Conservation (phyloP, 2,113 vertebrate genomes). For the Ochotona curzoniae region DNA sequence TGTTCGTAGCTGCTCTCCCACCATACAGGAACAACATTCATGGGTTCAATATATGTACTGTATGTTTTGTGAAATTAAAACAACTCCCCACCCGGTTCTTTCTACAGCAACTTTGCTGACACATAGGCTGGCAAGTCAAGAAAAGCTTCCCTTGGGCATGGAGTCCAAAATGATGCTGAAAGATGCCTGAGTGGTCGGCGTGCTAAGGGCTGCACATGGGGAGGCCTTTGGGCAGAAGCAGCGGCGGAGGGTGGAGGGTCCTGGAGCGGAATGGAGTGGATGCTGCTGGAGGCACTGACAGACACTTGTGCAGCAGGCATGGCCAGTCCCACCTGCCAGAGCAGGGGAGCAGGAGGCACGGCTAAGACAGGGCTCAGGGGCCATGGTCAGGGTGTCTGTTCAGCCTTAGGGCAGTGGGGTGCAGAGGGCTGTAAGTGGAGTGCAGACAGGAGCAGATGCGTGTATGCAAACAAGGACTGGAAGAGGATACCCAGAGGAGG, state of each 20-base stretch:
- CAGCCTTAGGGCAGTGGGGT: neutral
- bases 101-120: conserved; percentile 27
- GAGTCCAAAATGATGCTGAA: neutral
- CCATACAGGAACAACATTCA: neutral
- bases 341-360: neutral
- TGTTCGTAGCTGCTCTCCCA: neutral
- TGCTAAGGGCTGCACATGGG: neutral
- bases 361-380: neutral
- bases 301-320: neutral
- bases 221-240: neutral
- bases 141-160: neutral
- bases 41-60: neutral
- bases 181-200: neutral
- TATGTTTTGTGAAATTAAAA: neutral
- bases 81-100: neutral
- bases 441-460: neutral
- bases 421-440: neutral
- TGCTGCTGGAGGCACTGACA: neutral
- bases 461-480: neutral
- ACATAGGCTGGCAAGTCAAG: neutral
- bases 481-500: neutral
- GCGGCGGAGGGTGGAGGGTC: neutral
- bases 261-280: neutral
- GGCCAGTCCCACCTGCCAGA: neutral
- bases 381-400: neutral